phyloP scores from a whole-genome alignment of 2,113 vertebrate species.

The Ellobius talpinus region DNA sequence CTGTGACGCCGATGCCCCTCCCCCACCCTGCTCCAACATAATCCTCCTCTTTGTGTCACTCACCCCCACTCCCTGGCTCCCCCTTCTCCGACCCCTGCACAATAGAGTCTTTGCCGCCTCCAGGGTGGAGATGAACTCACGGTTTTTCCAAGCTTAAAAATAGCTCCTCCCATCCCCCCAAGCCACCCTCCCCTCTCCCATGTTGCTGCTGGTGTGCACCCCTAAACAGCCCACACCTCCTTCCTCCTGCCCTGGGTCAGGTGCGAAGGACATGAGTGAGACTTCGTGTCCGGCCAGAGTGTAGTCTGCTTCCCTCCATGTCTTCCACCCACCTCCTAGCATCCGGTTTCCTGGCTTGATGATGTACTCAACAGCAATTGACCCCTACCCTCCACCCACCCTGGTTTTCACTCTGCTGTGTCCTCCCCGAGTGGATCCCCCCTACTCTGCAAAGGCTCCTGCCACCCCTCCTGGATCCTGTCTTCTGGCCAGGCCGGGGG shows the following conservation, averaged over 20 bases:
- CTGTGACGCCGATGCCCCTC: conserved; percentile 43
- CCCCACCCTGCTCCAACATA: not conserved
- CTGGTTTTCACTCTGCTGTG: not conserved
- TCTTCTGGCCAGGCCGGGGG: not conserved
- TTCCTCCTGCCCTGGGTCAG: conserved; percentile 63
- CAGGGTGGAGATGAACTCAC: conserved; percentile 77
- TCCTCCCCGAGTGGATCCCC: not conserved
- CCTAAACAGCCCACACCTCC: conserved; percentile 17
- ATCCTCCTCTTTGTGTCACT: conserved; percentile 78
- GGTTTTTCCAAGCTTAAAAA: conserved; percentile 83
- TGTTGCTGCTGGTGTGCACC: not conserved
- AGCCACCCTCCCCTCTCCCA: not conserved
- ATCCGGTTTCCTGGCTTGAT: conserved; percentile 76
- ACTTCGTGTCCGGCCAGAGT: not conserved
- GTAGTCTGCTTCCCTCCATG: conserved; percentile 72
- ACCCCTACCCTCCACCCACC: conserved; percentile 12
- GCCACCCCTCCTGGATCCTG: not conserved
- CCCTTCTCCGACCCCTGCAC: conserved; percentile 70
- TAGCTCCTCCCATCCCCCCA: conserved; percentile 33
- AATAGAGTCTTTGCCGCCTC: conserved; percentile 84
- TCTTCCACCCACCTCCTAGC: not conserved
- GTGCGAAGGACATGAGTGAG: conserved; percentile 66
- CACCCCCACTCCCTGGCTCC: not conserved
- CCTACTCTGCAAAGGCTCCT: not conserved
- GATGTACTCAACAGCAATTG: conserved; percentile 20